Base-by-base conservation (phyloP, 2,113 vertebrate species). In the Todiramphus saurophagus region DNA sequence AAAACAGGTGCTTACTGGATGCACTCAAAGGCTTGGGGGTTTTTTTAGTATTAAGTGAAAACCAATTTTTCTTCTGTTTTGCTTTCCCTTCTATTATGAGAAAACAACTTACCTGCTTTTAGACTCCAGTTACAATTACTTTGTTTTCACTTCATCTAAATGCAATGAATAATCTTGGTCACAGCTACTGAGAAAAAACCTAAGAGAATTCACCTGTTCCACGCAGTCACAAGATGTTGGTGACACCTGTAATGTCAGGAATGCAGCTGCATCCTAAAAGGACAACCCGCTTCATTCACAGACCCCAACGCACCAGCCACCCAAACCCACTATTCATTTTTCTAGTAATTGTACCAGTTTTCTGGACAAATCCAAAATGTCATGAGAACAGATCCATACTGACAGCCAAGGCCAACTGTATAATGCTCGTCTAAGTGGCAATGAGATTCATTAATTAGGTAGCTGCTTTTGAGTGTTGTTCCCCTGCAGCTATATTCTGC, bases 401-500 rank as follows among this genome's bases (percentile, higher is more conserved):
- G 96, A 93, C 96, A 93, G 67, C 62, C 77, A 37, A 72, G 67
- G 94, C 89, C 85, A 92, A 79, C 33, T 50, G 55, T 24, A 89
- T 86, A 96, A 97, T 83, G 79, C 90, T 94, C 7, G 2, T 84
- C 96, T 94, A 95, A 92, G 88, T 96, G 82, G 93, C 90, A 85
- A 83, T 77, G 90, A 88, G 96, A 83, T 95, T 96, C 79, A 79
- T 96, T 97, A 95, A 96, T 97, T 96, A 97, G 94, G 92, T 58
- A 81, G 74, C 67, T 75, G 82, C 92, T 97, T 92, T 79, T 8
- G 88, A 83, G 51, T 80, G 87, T 78, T 85, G 91, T 72, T 93
- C 73, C 96, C 94, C 82, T 89, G 95, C 94, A 96, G 96, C 95
- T 95, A 97, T 96, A 95, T 83, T 93, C 96, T 27, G 76, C 96